Percentiles rank a stretch among this genome's conserved stretches.
These are phyloP conservation scores for Drosophila prostipennis DNA, from an alignment of 2,888 invertebrate genomes.

Conservation along the genomic window DNA sequence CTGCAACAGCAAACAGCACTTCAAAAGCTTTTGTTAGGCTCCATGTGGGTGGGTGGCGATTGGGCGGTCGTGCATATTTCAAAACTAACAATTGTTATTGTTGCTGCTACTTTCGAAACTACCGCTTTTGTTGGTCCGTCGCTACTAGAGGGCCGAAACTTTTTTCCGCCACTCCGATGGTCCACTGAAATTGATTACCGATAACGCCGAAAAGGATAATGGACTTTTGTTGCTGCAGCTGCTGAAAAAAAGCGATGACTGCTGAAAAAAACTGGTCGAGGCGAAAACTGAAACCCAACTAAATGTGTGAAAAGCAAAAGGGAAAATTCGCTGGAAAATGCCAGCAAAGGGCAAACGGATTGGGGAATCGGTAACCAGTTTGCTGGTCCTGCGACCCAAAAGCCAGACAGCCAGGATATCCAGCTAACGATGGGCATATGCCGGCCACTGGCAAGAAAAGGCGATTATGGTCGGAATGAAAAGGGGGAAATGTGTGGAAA, in stretches of 20 bases:
- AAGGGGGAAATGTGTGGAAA: not conserved
- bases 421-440: conserved; percentile 45
- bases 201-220: conserved; percentile 76
- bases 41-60: conserved; percentile 10
- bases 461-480: conserved; percentile 48
- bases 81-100: conserved; percentile 68
- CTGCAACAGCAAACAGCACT: conserved; percentile 61
- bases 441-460: conserved; percentile 47
- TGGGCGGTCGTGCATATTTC: conserved; percentile 68
- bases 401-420: conserved; percentile 24
- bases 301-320: conserved; percentile 49
- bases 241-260: conserved; percentile 16
- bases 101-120: conserved; percentile 31
- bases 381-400: conserved; percentile 10
- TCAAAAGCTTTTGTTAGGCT: conserved; percentile 69
- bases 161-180: conserved; percentile 35
- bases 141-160: conserved; percentile 28
- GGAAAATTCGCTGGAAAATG: conserved; percentile 18
- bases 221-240: conserved; percentile 72
- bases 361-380: conserved; percentile 42
- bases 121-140: conserved; percentile 54
- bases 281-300: conserved; percentile 39
- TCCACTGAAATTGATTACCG: conserved; percentile 75
- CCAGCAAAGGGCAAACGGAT: conserved; percentile 51
- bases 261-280: conserved; percentile 8